These are phyloP conservation scores for Rhodeus uyekii DNA, from an alignment of 2,797 vertebrate species.

Conservation along the genomic window DNA sequence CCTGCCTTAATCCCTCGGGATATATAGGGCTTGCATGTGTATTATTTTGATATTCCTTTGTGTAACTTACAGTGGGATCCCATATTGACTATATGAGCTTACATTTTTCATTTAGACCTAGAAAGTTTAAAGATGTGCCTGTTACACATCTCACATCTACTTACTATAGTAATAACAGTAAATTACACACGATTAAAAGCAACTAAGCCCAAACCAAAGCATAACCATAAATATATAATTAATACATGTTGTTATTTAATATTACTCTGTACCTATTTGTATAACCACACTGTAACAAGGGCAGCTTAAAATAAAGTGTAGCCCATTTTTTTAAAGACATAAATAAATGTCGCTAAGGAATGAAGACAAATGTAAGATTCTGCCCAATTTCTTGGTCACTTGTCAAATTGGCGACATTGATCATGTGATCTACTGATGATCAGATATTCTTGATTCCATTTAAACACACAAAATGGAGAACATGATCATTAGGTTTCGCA, in stretches of 20 bases:
- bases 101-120: neutral
- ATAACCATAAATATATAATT: no score
- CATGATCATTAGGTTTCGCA: neutral
- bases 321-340: no score
- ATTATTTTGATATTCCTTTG: neutral
- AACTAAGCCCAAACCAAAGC: neutral
- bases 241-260: neutral
- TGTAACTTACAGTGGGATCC: no score
- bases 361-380: neutral
- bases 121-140: neutral
- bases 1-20: constrained; percentile 1
- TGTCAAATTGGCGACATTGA: neutral
- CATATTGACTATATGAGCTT: neutral
- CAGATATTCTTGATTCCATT: neutral
- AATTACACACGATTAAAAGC: neutral
- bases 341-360: neutral
- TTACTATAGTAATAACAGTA: neutral
- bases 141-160: neutral
- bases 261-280: neutral
- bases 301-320: no score
- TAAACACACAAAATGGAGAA: neutral
- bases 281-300: no score
- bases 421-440: neutral
- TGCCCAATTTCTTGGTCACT: neutral
- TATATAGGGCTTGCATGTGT: neutral